Base-by-base conservation (phyloP, 2,888 invertebrate genomes). In the Aplocera efformata region DNA sequence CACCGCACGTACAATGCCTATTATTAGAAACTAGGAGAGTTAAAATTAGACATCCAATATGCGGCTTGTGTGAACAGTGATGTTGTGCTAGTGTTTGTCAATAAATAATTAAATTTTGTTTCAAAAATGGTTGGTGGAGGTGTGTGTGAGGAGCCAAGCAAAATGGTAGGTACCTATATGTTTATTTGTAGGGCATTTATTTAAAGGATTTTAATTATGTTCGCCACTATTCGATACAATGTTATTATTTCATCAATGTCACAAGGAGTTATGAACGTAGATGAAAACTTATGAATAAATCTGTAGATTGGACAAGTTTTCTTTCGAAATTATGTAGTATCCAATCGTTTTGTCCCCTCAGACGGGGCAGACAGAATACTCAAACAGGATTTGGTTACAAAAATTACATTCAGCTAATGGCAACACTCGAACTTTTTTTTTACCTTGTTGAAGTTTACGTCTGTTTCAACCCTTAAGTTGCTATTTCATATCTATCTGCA, bases 1-100 rank as follows among this genome's bases (percentile, higher is more conserved):
- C 61, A 54, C 44, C 56, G 48, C 62, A 56, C 65, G 60, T 62
- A 59, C 67, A 64, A 55, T 60, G 56, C 48, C 78, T 86, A 86
- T 67, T 73, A 70, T 74, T 86, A 86, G 84, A 81, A 72, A 77
- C 72, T 80, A 73, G 81, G 69, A 73, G 67, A 73, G 63, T 72
- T 81, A 80, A 76, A 76, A 74, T 77, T 65, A 71, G 71, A 66
- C 60, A 59, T 58, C 54, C 67, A 63, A 62, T 60, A 28, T 45
- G 49, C 48, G 49, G 50, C 49, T 57, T 50, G 43, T 45, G 50
- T 22, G 38, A 32, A 50, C 50, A 48, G 47, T 41, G 34, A 32
- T 34, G 37, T 35, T 37, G 39, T 31, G 39, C 41, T 44, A 37
- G 33, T 40, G 42, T 50, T 36, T 45, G 45, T 40, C 32, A 41